Evolutionary conservation across 2,888 invertebrate genomes (phyloP).

Genomic region (Eupeodes luniger): DNA sequence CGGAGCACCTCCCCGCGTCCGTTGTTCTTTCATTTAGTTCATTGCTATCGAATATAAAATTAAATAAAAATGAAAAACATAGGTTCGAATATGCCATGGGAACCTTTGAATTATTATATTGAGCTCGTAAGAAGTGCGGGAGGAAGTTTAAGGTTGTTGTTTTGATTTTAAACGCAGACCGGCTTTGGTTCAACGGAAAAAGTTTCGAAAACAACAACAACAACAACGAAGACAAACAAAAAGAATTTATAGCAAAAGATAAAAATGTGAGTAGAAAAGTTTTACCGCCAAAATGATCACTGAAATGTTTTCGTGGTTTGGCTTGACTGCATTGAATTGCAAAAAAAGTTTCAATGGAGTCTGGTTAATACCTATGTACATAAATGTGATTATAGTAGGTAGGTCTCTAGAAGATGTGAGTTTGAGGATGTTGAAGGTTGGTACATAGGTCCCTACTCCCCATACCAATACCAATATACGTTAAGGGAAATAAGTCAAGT

Average conservation of each 20-base stretch:
- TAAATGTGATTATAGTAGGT: too few relatives aligned
- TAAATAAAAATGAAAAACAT: not conserved
- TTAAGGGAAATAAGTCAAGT: too few relatives aligned
- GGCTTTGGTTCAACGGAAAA: not conserved
- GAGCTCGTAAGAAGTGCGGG: constrained; percentile 57
- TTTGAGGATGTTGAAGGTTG: not conserved
- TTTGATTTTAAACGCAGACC: constrained; percentile 64
- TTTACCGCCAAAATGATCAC: constrained; percentile 70
- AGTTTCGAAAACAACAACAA: constrained; percentile 6
- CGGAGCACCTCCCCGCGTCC: not conserved
- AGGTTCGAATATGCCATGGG: constrained; percentile 24
- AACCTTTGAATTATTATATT: constrained; percentile 44
- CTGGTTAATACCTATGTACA: not conserved
- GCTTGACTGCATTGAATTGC: constrained; percentile 41
- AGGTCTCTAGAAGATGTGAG: not conserved
- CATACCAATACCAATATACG: too few relatives aligned
- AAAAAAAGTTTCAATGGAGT: constrained; percentile 37
- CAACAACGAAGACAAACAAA: not conserved
- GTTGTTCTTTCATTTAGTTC: constrained; percentile 46
- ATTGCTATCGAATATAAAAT: constrained; percentile 47
- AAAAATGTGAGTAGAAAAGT: constrained; percentile 40
- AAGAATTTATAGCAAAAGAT: constrained; percentile 5
- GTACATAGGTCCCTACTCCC: too few relatives aligned
- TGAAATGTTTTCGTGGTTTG: constrained; percentile 24
- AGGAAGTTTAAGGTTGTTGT: constrained; percentile 63